phyloP scores from a whole-genome alignment of 2,797 vertebrate genomes.

The Amphiprion clarkii region DNA sequence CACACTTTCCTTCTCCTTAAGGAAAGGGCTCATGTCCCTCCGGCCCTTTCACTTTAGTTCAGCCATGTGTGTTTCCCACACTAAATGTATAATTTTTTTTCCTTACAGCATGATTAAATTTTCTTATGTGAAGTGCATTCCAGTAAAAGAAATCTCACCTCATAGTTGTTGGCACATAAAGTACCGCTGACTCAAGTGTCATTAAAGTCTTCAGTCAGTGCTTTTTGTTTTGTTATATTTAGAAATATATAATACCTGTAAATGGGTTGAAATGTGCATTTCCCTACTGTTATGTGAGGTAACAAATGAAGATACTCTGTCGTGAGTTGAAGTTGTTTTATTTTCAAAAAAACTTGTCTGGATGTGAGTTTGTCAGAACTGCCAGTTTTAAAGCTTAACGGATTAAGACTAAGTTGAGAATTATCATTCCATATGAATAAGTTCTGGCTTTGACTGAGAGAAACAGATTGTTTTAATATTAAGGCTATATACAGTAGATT shows the following conservation, averaged over 20 bases:
- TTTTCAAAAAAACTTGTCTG: background rate
- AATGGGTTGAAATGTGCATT: background rate
- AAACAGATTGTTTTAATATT: too few species aligned
- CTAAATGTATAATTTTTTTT: slow-evolving; percentile 45
- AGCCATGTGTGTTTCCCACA: slow-evolving; percentile 32
- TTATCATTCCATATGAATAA: too few species aligned
- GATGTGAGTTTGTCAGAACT: background rate
- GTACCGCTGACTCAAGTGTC: background rate
- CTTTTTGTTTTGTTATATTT: background rate
- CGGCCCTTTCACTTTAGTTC: slow-evolving; percentile 30
- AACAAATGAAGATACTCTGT: too few species aligned
- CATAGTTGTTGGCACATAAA: background rate
- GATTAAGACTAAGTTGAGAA: background rate
- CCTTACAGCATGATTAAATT: slow-evolving; percentile 7
- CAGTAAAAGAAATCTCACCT: slow-evolving; percentile 7
- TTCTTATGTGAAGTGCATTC: slow-evolving; percentile 6
- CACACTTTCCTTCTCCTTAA: slow-evolving; percentile 4
- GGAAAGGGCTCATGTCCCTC: background rate
- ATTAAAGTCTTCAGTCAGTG: background rate
- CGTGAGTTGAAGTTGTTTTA: too few species aligned
- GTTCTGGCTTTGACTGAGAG: background rate
- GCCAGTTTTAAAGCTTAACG: background rate
- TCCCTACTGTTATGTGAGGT: background rate
- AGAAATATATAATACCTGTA: background rate
- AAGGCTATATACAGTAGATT: too few species aligned